phyloP scores from a whole-genome alignment of 2,797 vertebrate genomes.

The Oryzias sinensis region DNA sequence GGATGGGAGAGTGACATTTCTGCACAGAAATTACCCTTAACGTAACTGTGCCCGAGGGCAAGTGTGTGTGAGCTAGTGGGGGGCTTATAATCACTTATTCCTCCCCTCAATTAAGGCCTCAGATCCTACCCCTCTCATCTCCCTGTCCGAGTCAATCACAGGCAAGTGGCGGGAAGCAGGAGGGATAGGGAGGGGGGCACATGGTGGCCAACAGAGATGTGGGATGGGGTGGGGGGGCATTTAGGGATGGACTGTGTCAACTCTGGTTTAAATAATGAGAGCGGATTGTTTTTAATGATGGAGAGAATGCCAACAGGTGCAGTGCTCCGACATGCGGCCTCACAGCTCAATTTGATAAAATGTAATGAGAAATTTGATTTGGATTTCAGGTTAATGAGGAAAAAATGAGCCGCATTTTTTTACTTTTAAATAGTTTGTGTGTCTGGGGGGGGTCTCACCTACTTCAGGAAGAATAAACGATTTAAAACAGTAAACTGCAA shows the following conservation, averaged over 20 bases:
- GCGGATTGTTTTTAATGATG: conserved; percentile 77
- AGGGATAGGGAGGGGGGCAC: conserved; percentile 18
- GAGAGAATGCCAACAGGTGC: conserved; percentile 75
- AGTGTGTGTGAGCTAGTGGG: conserved; percentile 55
- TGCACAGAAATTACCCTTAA: conserved; percentile 84
- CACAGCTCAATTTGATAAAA: conserved; percentile 62
- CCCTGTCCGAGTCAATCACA: conserved; percentile 83
- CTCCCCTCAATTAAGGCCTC: conserved; percentile 82
- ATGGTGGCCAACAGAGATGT: conserved; percentile 3
- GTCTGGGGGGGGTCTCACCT: neutral
- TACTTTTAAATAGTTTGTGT: conserved; percentile 43
- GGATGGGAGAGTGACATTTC: conserved; percentile 87
- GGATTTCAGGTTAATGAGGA: conserved; percentile 68
- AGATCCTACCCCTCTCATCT: conserved; percentile 80
- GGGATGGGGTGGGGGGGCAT: conserved; percentile 42
- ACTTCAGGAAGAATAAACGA: neutral
- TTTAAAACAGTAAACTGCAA: neutral
- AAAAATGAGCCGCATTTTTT: conserved; percentile 56
- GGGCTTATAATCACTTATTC: conserved; percentile 83
- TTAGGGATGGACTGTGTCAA: conserved; percentile 74
- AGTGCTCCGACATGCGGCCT: conserved; percentile 33
- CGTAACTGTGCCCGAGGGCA: conserved; percentile 75
- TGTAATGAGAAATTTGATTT: conserved; percentile 66
- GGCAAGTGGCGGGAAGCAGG: conserved; percentile 48
- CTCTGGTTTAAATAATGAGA: conserved; percentile 73